Base-by-base conservation (phyloP, 2,888 invertebrate genomes). In the Boloria euphrosyne region DNA sequence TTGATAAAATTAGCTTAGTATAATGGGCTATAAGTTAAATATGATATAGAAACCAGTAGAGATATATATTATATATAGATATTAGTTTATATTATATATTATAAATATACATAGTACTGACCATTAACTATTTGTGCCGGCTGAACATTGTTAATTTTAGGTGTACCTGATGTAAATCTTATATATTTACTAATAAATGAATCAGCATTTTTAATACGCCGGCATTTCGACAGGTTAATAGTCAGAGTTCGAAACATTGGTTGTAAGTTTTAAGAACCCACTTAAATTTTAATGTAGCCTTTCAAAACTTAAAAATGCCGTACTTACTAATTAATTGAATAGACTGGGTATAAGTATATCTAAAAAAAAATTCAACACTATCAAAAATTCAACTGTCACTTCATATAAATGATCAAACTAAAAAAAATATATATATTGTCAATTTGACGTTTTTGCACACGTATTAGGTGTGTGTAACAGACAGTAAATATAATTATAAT, bases 221-320 rank as follows among this genome's bases (percentile, higher is more conserved):
- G 91, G 91, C 86, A 83, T 86, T 89, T 90, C 81, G 78, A 74
- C 83, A 89, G 80, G 82, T 86, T 90, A 86, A 77, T 80, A 86
- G 84, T 81, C 80, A 91, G 82, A 74, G 81, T 80, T 73, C 90
- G 89, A 77, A 90, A 85, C 92, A 92, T 91, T 85, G 81, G 74
- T 72, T 59, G 71, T 69, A 67, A 72, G 59, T 66, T 65, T 51
- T 57, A 68, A 51, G 52, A 62, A 66, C 67, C 72, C 71, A 52
- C 55, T 52, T 53, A 10, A 50, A 14, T 18, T 62, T n/a, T 38
- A 52, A 47, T 44, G 49, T 62, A 62, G 18, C 17, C 38, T 59
- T 57, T 61, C 54, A 31, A 69, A 38, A 47, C 53, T 52, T 54
- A 62, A 60, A 63, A 67, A 43, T 14, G 44, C 55, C 50, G 72